Percentiles rank a stretch among this genome's conserved stretches.
Conservation (phyloP, 2,113 vertebrate genomes). For the Gulo gulo region DNA sequence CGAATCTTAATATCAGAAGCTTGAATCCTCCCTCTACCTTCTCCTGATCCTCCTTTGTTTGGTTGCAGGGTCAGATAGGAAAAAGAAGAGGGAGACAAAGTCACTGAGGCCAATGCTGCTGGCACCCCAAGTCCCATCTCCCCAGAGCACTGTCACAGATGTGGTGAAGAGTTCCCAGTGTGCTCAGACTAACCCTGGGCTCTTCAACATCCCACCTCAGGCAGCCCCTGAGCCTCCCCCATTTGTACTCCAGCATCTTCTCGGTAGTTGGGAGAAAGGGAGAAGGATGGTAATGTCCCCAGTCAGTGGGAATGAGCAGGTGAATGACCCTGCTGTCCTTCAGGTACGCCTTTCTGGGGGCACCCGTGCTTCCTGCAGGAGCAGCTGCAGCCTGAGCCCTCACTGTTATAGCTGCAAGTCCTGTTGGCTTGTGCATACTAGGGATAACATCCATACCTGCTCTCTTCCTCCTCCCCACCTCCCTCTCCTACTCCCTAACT, state of each 20-base stretch:
- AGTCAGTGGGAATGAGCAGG: neutral
- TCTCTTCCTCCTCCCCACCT: neutral
- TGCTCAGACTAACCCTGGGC: neutral
- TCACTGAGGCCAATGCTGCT: neutral
- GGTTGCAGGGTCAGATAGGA: neutral
- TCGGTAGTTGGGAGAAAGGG: neutral
- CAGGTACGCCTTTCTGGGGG: neutral
- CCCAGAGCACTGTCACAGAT: neutral
- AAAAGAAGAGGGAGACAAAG: neutral
- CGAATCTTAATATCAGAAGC: neutral
- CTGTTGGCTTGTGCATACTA: accelerated
- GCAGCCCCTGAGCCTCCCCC: too few relatives aligned
- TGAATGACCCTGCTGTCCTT: neutral
- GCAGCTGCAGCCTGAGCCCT: neutral
- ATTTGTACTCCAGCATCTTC: neutral
- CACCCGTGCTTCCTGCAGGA: neutral
- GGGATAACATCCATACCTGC: accelerated
- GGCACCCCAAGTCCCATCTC: accelerated
- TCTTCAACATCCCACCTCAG: neutral
- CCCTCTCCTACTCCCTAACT: neutral
- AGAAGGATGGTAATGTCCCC: neutral
- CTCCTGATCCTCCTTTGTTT: neutral
- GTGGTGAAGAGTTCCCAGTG: neutral
- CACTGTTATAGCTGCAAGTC: neutral
- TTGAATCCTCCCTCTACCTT: neutral